Evolutionary conservation across 92 coral and sea anemone genomes (phyloP), one percentile per base, ranked within the genome.

Genomic region (Isaurus tuberculatus): DNA sequence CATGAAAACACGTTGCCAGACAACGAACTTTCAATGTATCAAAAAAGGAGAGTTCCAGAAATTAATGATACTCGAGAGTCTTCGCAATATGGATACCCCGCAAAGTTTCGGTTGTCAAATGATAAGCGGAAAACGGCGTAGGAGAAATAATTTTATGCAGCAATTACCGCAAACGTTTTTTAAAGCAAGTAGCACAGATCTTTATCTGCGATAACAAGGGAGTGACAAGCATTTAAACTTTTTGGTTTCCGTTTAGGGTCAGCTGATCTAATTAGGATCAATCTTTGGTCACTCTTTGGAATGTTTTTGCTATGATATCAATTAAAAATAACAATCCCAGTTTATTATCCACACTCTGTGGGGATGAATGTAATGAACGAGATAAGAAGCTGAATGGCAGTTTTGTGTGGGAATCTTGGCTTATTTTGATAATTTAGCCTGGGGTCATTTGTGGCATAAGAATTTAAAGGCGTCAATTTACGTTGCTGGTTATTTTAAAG

Each of bases 151-250:
- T 60, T 8, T 60, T 23, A 60, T 19, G 34, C 34, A 27, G 69
- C 33, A 13, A 15, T 61, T 63, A 63, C 69, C 69, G 34, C 69
- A 63, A 63, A 63, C 14, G 4, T 36, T 7, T 61, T 61, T 23
- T 7, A 61, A 61, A 32, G 29, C 69, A 25, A 63, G 17, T 19
- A 26, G 16, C 33, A 26, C 19, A 13, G 26, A 27, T 28, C 69
- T 26, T 63, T 26, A 63, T 25, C 69, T 28, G 69, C 69, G 69
- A 63, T 63, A 63, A 63, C 69, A 63, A 63, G 69, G 69, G 69
- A 63, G 34, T 63, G 69, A 63, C 69, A 63, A 63, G 69, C 31
- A 2, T 63, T 0, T 25, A 63, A 63, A 63, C 34, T 63, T 26
- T n/a, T 25, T 4, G 3, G 27, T 63, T 63, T 63, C 69, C 69